These are phyloP conservation scores for Oscheius sp. DNA, from an alignment of 1,140 invertebrate species.

Conservation along the genomic window DNA sequence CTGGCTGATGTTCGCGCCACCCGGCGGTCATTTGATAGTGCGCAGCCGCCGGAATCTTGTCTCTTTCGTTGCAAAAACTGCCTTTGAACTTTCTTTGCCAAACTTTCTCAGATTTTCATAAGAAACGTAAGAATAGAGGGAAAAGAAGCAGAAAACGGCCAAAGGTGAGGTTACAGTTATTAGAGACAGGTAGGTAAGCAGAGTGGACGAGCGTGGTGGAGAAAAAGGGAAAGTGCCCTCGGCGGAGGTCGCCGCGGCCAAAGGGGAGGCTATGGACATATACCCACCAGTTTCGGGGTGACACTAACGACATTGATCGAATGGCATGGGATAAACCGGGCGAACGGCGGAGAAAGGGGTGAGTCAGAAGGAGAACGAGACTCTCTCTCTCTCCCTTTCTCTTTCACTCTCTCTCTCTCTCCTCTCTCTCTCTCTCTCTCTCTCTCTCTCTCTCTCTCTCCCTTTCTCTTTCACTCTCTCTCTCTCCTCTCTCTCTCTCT, in stretches of 20 bases:
- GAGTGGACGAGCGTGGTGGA: background rate
- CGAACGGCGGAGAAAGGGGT: background rate
- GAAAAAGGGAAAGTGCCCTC: conserved; percentile 4
- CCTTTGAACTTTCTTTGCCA: background rate
- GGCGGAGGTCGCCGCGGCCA: background rate
- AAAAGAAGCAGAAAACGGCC: background rate
- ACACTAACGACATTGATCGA: background rate
- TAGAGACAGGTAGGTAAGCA: background rate
- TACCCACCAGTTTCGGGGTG: background rate
- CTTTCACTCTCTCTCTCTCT: background rate
- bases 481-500: background rate
- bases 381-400: background rate
- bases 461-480: background rate
- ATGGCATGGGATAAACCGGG: background rate
- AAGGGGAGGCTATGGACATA: background rate
- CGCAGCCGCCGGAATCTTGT: too few species aligned
- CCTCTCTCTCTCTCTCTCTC: background rate
- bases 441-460: background rate
- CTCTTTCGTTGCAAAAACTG: too few species aligned
- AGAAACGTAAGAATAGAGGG: background rate
- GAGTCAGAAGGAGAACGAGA: background rate
- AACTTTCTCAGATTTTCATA: background rate
- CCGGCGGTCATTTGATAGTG: background rate
- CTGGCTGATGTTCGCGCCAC: background rate
- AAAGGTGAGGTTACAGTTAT: background rate